A percentile compares a stretch with the other conserved stretches of the same genome.
Evolutionary conservation across 2,113 vertebrate genomes (phyloP).

Genomic region (Pluvianellus socialis): DNA sequence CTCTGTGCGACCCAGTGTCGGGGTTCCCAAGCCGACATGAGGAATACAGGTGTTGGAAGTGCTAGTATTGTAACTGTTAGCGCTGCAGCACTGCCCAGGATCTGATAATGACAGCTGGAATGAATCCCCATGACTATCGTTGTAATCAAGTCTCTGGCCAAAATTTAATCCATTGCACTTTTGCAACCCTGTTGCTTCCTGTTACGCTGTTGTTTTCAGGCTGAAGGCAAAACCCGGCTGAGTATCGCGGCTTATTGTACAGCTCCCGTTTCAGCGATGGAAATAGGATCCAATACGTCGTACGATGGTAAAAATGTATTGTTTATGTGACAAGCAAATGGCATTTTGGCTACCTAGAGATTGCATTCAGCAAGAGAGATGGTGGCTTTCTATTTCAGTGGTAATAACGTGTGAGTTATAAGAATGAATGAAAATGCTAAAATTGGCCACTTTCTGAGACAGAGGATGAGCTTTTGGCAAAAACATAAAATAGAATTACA

Average conservation of each 20-base stretch:
- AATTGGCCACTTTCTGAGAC: background rate
- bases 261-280: slow-evolving; percentile 5
- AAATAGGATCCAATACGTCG: background rate
- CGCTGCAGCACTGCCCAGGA: background rate
- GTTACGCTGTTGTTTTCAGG: background rate
- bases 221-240: slow-evolving; percentile 51
- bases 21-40: background rate
- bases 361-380: background rate
- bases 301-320: background rate
- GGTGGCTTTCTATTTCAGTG: background rate
- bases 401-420: background rate
- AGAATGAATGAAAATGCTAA: background rate
- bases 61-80: background rate
- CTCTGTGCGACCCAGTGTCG: background rate
- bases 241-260: background rate
- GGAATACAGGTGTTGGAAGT: slow-evolving; percentile 22
- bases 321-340: background rate
- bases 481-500: background rate
- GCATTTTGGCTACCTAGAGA: background rate
- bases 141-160: slow-evolving; percentile 43
- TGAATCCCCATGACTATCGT: slow-evolving; percentile 34
- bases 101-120: slow-evolving; percentile 37
- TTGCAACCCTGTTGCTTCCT: slow-evolving; percentile 50
- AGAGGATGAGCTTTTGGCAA: background rate
- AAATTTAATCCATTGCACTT: slow-evolving; percentile 47